Percentiles rank a stretch among this genome's conserved stretches.
These are phyloP conservation scores for Eupsilia transversa DNA, from an alignment of 2,888 invertebrate species.

Conservation along the genomic window DNA sequence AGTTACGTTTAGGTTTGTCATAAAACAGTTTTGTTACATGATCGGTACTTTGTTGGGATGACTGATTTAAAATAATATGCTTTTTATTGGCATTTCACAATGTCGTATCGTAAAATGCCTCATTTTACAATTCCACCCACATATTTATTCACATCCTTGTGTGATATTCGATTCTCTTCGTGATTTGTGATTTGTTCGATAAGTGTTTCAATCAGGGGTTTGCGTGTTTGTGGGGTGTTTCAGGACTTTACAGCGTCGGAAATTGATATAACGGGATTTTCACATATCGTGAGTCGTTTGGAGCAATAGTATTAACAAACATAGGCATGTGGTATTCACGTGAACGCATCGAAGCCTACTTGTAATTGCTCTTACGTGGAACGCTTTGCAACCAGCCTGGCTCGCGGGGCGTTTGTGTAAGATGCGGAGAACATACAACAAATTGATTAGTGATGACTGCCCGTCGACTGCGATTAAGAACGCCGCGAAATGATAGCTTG, in stretches of 20 bases:
- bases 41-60: slow-evolving; percentile 60
- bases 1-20: slow-evolving; percentile 60
- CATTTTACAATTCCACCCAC: slow-evolving; percentile 67
- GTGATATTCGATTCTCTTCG: slow-evolving; percentile 46
- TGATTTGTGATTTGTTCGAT: slow-evolving; percentile 31
- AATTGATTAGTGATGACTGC: slow-evolving; percentile 78
- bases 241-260: slow-evolving; percentile 4
- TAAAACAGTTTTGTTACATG: slow-evolving; percentile 66
- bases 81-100: slow-evolving; percentile 64
- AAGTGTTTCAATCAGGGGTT: slow-evolving; percentile 26
- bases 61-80: slow-evolving; percentile 68
- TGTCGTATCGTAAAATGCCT: slow-evolving; percentile 66
- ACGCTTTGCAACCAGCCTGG: slow-evolving; percentile 47
- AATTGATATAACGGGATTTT: slow-evolving; percentile 36
- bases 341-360: slow-evolving; percentile 41
- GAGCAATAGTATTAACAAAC: neutral
- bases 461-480: slow-evolving; percentile 76
- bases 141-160: slow-evolving; percentile 60
- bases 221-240: slow-evolving; percentile 19
- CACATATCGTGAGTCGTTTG: neutral
- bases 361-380: slow-evolving; percentile 63
- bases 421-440: slow-evolving; percentile 68
- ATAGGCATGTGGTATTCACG: slow-evolving; percentile 25
- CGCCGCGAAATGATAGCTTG: slow-evolving; percentile 70
- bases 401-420: slow-evolving; percentile 63